Conservation (phyloP, 1,140 invertebrate genomes). For the Euglossa dilemma region DNA sequence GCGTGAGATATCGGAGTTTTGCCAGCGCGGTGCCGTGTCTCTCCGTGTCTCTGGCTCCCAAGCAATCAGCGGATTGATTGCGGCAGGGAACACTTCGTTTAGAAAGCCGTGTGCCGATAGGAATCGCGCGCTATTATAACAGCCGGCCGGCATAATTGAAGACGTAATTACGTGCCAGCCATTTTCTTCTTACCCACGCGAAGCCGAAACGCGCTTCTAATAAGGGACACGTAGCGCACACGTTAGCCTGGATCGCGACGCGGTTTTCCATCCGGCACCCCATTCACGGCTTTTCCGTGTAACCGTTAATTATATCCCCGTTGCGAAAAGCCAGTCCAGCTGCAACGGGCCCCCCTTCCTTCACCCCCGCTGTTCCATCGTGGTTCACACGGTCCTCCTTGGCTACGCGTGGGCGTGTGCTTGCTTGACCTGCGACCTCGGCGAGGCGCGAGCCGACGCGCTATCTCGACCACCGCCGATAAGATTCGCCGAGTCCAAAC, state of each 20-base stretch:
- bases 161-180: slow-evolving; percentile 45
- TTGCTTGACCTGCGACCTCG: slow-evolving; percentile 42
- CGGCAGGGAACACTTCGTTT: slow-evolving; percentile 52
- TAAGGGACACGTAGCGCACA: slow-evolving; percentile 48
- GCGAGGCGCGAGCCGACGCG: neutral
- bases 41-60: neutral
- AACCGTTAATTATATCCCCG: slow-evolving; percentile 33
- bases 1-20: slow-evolving; percentile 61
- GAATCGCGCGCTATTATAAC: slow-evolving; percentile 51
- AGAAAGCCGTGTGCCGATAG: slow-evolving; percentile 59
- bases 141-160: slow-evolving; percentile 54
- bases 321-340: slow-evolving; percentile 29
- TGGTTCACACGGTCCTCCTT: slow-evolving; percentile 39
- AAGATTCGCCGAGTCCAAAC: slow-evolving; percentile 8
- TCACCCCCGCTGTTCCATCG: neutral
- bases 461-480: slow-evolving; percentile 20
- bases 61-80: slow-evolving; percentile 52
- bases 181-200: slow-evolving; percentile 56
- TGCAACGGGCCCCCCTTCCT: neutral
- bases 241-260: slow-evolving; percentile 11
- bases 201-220: slow-evolving; percentile 55
- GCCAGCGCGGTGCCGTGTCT: neutral
- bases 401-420: slow-evolving; percentile 44
- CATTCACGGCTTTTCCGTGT: slow-evolving; percentile 51
- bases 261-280: slow-evolving; percentile 41